Evolutionary conservation across 2,113 vertebrate genomes (phyloP), one percentile per base, ranked within the genome.

Genomic region (Ranitomeya imitator): DNA sequence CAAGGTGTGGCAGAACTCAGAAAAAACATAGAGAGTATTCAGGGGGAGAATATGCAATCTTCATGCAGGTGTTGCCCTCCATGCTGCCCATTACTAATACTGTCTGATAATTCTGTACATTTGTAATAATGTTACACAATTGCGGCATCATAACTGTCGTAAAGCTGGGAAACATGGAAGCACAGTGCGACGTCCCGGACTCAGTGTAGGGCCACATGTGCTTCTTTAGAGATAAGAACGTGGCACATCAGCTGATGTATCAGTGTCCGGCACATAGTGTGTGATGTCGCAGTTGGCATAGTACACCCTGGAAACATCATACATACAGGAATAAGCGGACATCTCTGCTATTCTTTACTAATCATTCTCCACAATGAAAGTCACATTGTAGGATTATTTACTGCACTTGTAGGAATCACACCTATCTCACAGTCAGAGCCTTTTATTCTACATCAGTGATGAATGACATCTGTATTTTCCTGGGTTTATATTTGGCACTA

Each of bases 211-310:
- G 63, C 65, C 10, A 23, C 85, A 79, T 79, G 60, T 86, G 74
- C 79, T 86, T 54, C 85, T 86, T 86, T 57, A 45, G 57, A 86
- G 85, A 86, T 86, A 79, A 86, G 85, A 69, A 21, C 12, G 15
- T 79, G 45, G 21, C 76, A 37, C 67, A 57, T n/a, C 13, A 14
- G 12, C 85, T n/a, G 31, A 31, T 55, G 26, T 83, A 83, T 83
- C 81, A 69, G 37, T 11, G 8, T 15, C 45, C 55, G 37, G 59
- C 21, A 87, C 61, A 37, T 18, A 67, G 37, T 57, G 77, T 80
- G 71, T 86, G 37, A 83, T 69, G 63, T 83, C 26, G 51, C 18
- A 18, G 85, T 78, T 57, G 60, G 60, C 45, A 67, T 10, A 83
- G 15, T 45, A 14, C 63, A 69, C 26, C 79, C n/a, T 6, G 11